Evolutionary conservation across 1,140 invertebrate species (phyloP).

Genomic region (Episyrphus balteatus): DNA sequence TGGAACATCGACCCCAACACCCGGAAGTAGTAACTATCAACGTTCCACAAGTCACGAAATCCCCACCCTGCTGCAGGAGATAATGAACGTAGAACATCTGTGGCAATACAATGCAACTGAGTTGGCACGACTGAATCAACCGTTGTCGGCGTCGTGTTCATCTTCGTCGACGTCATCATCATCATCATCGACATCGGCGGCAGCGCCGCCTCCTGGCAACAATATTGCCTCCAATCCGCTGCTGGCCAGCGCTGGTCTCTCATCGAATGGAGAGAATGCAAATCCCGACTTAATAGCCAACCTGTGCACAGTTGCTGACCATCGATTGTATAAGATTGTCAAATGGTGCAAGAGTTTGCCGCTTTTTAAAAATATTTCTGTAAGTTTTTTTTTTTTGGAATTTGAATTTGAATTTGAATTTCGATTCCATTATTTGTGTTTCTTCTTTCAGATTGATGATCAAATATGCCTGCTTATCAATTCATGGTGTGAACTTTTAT

Average conservation of each 20-base stretch:
- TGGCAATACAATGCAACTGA: conserved; percentile 80
- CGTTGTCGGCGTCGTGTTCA: conserved; percentile 27
- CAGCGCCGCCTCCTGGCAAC: conserved; percentile 20
- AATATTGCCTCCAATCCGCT: conserved; percentile 44
- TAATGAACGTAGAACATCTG: conserved; percentile 87
- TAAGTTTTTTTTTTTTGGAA: conserved; percentile 26
- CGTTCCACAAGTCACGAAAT: background rate
- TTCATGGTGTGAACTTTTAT: conserved; percentile 91
- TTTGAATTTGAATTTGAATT: too few species aligned
- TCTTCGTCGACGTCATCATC: conserved; percentile 25
- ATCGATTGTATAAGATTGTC: conserved; percentile 92
- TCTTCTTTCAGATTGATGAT: conserved; percentile 71
- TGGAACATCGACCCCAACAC: background rate
- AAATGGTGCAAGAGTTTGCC: conserved; percentile 97
- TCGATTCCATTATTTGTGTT: conserved; percentile 4
- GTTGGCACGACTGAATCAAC: conserved; percentile 44
- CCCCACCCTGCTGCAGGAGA: conserved; percentile 54
- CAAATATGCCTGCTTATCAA: conserved; percentile 94
- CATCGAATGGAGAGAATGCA: conserved; percentile 49
- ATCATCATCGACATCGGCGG: conserved; percentile 15
- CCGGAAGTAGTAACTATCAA: background rate
- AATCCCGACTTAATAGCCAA: conserved; percentile 76
- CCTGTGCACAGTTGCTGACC: conserved; percentile 87
- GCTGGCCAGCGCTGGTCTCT: conserved; percentile 48
- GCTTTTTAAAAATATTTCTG: conserved; percentile 90